These are phyloP conservation scores for Melieria picta DNA, from an alignment of 2,888 invertebrate species.

Conservation along the genomic window DNA sequence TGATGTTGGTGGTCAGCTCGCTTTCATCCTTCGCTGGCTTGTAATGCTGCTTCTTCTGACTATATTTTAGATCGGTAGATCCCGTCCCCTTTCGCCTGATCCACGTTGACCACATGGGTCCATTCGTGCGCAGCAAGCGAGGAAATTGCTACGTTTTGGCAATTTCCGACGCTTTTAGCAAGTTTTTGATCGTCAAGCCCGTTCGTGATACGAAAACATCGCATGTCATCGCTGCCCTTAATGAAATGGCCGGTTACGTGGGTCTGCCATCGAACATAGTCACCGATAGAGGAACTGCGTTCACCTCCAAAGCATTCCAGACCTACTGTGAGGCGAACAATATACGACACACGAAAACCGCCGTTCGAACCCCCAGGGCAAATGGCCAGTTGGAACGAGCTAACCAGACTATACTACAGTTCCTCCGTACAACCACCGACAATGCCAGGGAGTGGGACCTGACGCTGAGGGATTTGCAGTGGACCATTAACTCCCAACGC, in stretches of 20 bases:
- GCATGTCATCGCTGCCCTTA: conserved; percentile 41
- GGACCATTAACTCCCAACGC: conserved; percentile 23
- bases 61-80: too few species aligned
- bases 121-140: conserved; percentile 21
- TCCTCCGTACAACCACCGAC: conserved; percentile 18
- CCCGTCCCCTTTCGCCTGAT: conserved; percentile 40
- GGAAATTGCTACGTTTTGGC: conserved; percentile 29
- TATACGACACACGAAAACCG: conserved; percentile 46
- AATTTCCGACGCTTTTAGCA: conserved; percentile 40
- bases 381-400: conserved; percentile 45
- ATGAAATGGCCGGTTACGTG: conserved; percentile 38
- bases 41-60: too few species aligned
- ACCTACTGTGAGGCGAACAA: conserved; percentile 41
- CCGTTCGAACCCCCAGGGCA: conserved; percentile 43
- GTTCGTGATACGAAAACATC: conserved; percentile 38
- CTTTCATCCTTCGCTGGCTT: too few species aligned
- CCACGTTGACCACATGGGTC: conserved; percentile 43
- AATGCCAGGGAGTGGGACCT: conserved; percentile 30
- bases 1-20: too few species aligned
- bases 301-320: conserved; percentile 46
- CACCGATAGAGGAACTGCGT: conserved; percentile 49
- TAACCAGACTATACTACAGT: conserved; percentile 31
- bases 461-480: conserved; percentile 25
- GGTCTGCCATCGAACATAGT: conserved; percentile 32
- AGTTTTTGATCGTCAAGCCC: conserved; percentile 38